Percentiles rank a stretch among this genome's conserved stretches.
Evolutionary conservation across 2,113 vertebrate genomes (phyloP).

Genomic region (Lepus timidus): DNA sequence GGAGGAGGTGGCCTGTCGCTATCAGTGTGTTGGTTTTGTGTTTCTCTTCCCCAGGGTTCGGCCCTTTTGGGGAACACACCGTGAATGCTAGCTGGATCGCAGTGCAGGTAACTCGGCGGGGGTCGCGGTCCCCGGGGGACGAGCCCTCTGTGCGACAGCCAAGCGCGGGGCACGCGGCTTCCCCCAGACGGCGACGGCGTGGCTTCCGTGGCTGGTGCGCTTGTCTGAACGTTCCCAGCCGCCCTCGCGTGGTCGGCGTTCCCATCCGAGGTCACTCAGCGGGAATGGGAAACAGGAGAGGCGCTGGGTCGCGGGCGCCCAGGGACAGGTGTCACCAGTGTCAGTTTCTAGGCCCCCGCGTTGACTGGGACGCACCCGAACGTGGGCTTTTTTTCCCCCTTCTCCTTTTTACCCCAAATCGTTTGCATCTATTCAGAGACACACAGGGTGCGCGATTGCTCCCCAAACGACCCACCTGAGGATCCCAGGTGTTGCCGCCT

Average conservation of each 20-base stretch:
- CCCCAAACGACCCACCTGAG: conserved; percentile 50
- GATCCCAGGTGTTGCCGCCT: background rate
- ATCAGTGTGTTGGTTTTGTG: background rate
- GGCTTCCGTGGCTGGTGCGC: too few species aligned
- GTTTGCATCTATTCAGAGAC: background rate
- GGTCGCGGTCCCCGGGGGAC: background rate
- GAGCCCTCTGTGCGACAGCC: too few species aligned
- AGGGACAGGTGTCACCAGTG: too few species aligned
- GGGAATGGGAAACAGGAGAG: too few species aligned
- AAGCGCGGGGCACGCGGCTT: too few species aligned
- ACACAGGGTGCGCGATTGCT: background rate
- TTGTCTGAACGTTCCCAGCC: too few species aligned
- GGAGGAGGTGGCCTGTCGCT: too few species aligned
- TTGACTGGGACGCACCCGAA: background rate
- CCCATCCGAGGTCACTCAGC: background rate
- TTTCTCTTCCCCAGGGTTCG: conserved; percentile 86
- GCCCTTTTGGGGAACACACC: conserved; percentile 90
- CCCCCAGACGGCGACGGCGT: too few species aligned
- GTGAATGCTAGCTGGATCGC: conserved; percentile 92
- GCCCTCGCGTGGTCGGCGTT: too few species aligned
- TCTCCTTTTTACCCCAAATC: background rate
- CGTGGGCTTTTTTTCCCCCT: background rate
- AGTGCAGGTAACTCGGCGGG: conserved; percentile 87
- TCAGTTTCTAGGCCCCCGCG: background rate
- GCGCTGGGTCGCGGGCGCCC: too few species aligned